Evolutionary conservation across 2,888 invertebrate species (phyloP).

Genomic region (Zygothrica quintamaculata): DNA sequence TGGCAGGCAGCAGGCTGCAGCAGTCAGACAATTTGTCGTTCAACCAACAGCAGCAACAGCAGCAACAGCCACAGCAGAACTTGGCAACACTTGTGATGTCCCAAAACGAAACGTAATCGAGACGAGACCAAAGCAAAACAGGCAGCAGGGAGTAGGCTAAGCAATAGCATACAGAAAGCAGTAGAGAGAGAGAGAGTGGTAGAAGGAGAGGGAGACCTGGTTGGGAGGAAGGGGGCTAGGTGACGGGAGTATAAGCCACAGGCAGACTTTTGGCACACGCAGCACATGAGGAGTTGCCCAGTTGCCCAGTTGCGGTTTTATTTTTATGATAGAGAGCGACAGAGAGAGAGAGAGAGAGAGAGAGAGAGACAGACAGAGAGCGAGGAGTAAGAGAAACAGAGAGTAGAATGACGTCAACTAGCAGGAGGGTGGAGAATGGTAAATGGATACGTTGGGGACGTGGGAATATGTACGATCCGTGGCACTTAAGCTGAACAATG

Average conservation of each 20-base stretch:
- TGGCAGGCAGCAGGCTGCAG: constrained; percentile 36
- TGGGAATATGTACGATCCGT: constrained; percentile 44
- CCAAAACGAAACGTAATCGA: constrained; percentile 72
- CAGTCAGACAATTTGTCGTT: constrained; percentile 67
- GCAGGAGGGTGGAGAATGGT: constrained; percentile 2
- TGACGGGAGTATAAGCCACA: constrained; percentile 4
- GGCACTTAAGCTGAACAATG: constrained; percentile 73
- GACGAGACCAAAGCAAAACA: constrained; percentile 36
- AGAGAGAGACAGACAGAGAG: not conserved
- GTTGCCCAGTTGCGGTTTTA: constrained; percentile 41
- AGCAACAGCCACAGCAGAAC: constrained; percentile 40
- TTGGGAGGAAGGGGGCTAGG: not conserved
- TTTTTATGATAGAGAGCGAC: constrained; percentile 48
- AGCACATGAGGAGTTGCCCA: constrained; percentile 64
- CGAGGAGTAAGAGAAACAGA: not conserved
- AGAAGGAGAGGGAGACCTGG: not conserved
- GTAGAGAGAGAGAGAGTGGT: not conserved
- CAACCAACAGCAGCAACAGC: constrained; percentile 54
- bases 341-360: constrained; percentile 8
- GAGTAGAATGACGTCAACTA: too few species aligned
- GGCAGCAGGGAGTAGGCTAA: not conserved
- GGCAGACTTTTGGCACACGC: constrained; percentile 74
- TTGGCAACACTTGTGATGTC: constrained; percentile 67
- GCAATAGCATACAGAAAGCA: not conserved
- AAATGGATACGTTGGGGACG: constrained; percentile 1